Base-by-base conservation (phyloP, 2,888 invertebrate genomes). In the Linyphia triangularis region DNA sequence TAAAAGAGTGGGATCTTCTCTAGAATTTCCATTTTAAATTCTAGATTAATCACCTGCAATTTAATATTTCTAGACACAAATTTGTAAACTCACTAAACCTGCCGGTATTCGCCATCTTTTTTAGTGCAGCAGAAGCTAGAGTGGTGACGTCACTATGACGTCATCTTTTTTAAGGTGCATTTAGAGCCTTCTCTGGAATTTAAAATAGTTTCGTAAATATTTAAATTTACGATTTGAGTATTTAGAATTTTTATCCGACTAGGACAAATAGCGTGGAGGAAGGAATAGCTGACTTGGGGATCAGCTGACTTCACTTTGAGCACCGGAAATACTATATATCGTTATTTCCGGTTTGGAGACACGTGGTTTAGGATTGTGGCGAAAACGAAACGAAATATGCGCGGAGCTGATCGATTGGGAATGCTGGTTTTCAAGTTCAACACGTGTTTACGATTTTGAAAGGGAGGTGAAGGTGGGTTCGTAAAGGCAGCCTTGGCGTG, bases 11-110 rank as follows among this genome's bases (percentile, higher is more conserved):
- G 16, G 89, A 90, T 75, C 89, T 65, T n/a, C 70, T 90, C 86
- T 43, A 84, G 79, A 13, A 69, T 72, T 78, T 67, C 79, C 33
- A 85, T 75, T 75, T 86, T 81, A 70, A 84, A 86, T 65, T 89
- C 89, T 24, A 82, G 63, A 40, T 84, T 70, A 69, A 81, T 65
- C 24, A 69, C 79, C 51, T 83, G 78, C 75, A 89, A 92, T 92
- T 81, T 61, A 85, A 82, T 72, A 82, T 85, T 82, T 61, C 77
- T 59, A 51, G 81, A 85, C 30, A 75, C 89, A 57, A 63, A 61
- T 61, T 89, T 70, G 28, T 70, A 57, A 72, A 77, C 75, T 77
- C 75, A 85, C 85, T 61, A 13, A 51, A n/a, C 77, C 89, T 77
- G 63, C 72, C 63, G 57, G 81, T 63, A 61, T 82, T 85, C 89